phyloP scores from a whole-genome alignment of 2,888 invertebrate genomes.

The Drosophila ochracea region DNA sequence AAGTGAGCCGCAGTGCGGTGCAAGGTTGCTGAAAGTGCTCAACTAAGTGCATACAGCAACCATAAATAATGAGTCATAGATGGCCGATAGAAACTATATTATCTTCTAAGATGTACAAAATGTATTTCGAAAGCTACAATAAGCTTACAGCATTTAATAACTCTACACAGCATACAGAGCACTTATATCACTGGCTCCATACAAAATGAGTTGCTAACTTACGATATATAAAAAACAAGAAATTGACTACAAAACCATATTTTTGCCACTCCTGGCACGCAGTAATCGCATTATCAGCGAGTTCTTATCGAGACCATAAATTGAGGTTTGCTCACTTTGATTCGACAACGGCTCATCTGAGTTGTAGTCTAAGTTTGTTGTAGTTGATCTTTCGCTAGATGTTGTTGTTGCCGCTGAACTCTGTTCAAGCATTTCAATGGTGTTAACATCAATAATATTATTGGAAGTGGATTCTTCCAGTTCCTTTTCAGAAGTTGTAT shows the following conservation, averaged over 20 bases:
- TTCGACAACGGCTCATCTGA: slow-evolving; percentile 38
- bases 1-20: neutral
- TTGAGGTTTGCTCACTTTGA: slow-evolving; percentile 51
- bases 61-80: neutral
- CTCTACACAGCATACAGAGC: slow-evolving; percentile 17
- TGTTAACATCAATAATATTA: neutral
- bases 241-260: slow-evolving; percentile 28
- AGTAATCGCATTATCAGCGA: slow-evolving; percentile 73
- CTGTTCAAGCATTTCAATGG: neutral
- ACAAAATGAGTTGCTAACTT: slow-evolving; percentile 1
- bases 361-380: slow-evolving; percentile 46
- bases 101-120: neutral
- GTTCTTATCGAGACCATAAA: slow-evolving; percentile 66
- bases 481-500: neutral
- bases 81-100: neutral
- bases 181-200: slow-evolving; percentile 34
- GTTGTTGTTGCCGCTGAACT: slow-evolving; percentile 13
- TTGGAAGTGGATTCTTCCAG: neutral
- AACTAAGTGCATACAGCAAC: neutral
- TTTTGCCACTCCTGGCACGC: slow-evolving; percentile 53
- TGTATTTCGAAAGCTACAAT: slow-evolving; percentile 12
- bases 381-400: slow-evolving; percentile 14
- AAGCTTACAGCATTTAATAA: neutral
- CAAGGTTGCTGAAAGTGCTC: neutral
- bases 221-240: neutral